Evolutionary conservation across 2,888 invertebrate species (phyloP).

Genomic region (Dioctria linearis): DNA sequence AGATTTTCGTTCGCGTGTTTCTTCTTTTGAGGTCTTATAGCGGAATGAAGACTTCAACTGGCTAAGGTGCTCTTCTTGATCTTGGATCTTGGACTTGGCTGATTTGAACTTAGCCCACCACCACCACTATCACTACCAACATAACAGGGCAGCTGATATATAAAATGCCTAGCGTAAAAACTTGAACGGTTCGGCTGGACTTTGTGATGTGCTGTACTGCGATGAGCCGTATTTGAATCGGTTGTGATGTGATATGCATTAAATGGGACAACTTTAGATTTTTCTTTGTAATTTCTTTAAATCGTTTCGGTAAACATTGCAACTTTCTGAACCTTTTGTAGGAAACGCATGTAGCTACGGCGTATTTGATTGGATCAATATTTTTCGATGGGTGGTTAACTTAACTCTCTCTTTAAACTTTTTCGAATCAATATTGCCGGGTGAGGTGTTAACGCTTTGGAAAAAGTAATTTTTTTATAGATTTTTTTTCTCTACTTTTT

Average conservation of each 20-base stretch:
- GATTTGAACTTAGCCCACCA: constrained; percentile 3
- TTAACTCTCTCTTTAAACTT: too few species aligned
- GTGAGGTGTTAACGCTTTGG: too few species aligned
- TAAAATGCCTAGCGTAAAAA: background rate
- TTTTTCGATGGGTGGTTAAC: too few species aligned
- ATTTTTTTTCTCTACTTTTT: too few species aligned
- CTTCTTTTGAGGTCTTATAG: constrained; percentile 23
- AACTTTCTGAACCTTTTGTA: constrained; percentile 6
- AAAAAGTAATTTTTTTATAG: too few species aligned
- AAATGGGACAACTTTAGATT: constrained; percentile 21
- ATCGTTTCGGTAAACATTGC: constrained; percentile 32
- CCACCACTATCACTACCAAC: too few species aligned
- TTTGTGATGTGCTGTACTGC: too few species aligned
- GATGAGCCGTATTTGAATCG: background rate
- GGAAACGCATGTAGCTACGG: background rate
- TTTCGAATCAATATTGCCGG: too few species aligned
- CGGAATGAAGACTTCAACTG: constrained; percentile 15
- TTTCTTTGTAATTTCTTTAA: constrained; percentile 33
- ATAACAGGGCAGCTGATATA: background rate
- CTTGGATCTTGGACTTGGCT: constrained; percentile 24
- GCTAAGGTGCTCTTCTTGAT: constrained; percentile 7
- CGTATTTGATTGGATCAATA: too few species aligned
- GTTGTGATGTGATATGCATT: constrained; percentile 21
- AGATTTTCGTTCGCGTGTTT: constrained; percentile 1
- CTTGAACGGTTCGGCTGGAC: background rate